Conservation (phyloP, 2,113 vertebrate genomes). For the Hypocryptadius cinnamomeus region DNA sequence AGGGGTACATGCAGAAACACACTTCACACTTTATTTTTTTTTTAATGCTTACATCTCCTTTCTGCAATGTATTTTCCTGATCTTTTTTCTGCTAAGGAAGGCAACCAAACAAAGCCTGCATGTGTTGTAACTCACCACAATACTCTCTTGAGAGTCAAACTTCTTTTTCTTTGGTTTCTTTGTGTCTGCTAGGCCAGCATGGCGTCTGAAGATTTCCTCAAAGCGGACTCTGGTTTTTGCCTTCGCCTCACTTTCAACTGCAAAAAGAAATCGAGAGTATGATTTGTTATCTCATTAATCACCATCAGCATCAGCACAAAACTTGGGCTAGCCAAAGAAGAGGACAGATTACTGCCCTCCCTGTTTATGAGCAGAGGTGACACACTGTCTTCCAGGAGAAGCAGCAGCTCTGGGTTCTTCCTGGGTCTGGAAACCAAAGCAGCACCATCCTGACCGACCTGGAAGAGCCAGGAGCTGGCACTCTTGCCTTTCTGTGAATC, state of each 20-base stretch:
- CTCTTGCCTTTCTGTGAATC: background rate
- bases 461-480: background rate
- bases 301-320: background rate
- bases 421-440: background rate
- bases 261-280: constrained; percentile 1
- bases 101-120: background rate
- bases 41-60: background rate
- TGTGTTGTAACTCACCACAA: constrained; percentile 73
- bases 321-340: background rate
- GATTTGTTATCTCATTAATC: background rate
- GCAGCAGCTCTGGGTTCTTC: background rate
- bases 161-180: constrained; percentile 74
- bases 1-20: background rate
- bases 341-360: background rate
- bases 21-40: background rate
- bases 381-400: background rate
- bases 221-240: constrained; percentile 83
- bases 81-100: background rate
- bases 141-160: constrained; percentile 67
- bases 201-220: constrained; percentile 83
- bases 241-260: constrained; percentile 87
- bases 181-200: constrained; percentile 61
- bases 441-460: background rate
- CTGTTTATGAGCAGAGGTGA: background rate
- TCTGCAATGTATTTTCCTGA: background rate